These are phyloP conservation scores for Strigops habroptila DNA, from an alignment of 2,113 vertebrate genomes.

Conservation along the genomic window DNA sequence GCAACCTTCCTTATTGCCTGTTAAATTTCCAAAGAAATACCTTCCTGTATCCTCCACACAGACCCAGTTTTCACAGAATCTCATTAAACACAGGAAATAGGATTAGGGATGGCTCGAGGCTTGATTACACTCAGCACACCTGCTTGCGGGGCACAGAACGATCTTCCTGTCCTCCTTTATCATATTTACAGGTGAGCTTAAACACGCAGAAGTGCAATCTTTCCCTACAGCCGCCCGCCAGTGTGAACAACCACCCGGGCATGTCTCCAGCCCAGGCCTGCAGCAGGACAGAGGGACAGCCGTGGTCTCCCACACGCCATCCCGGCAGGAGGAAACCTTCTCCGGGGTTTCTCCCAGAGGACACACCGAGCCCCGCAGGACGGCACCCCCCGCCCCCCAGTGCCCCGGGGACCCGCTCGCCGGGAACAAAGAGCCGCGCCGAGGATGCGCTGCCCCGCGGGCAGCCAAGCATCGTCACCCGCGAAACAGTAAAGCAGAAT, in stretches of 20 bases:
- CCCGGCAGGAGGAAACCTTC: rapidly evolving
- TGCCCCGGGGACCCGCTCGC: neutral
- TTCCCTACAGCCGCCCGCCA: neutral
- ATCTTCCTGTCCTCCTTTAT: neutral
- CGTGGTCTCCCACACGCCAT: neutral
- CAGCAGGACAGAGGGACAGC: neutral
- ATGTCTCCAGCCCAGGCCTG: neutral
- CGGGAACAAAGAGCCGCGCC: no score
- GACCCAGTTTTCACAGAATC: no score
- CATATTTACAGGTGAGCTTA: neutral
- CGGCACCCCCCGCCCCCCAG: rapidly evolving
- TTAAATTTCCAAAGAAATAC: no score
- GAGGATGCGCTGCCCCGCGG: no score
- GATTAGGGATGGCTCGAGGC: neutral
- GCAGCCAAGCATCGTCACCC: no score
- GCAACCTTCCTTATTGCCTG: no score
- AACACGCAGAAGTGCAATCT: neutral
- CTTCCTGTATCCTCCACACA: no score
- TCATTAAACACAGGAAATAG: neutral
- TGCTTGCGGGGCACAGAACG: neutral
- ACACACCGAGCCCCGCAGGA: neutral
- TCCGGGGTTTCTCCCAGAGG: rapidly evolving
- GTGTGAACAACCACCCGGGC: rapidly evolving
- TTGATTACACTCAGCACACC: neutral
- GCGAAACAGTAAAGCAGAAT: no score